Evolutionary conservation across 2,888 invertebrate species (phyloP).

Genomic region (Thyatira batis): DNA sequence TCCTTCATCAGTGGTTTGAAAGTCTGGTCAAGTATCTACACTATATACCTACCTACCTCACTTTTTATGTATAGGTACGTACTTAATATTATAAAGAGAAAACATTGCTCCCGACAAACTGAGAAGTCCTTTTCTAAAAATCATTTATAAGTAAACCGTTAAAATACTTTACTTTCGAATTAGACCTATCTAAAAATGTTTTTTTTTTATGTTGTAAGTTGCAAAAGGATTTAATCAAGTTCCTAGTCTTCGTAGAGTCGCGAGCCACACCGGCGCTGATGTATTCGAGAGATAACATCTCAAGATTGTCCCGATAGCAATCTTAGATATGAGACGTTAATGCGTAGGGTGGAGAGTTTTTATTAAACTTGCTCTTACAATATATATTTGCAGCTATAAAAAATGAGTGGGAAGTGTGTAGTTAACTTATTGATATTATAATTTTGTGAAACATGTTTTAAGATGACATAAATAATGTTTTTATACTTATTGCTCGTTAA

Average conservation of each 20-base stretch:
- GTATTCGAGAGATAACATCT: conserved; percentile 42
- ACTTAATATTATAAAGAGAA: no score
- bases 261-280: conserved; percentile 32
- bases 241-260: conserved; percentile 13
- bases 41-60: no score
- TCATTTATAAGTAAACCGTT: no score
- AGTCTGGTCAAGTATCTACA: no score
- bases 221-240: conserved; percentile 17
- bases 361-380: background rate
- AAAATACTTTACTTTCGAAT: no score
- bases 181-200: background rate
- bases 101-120: no score
- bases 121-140: no score
- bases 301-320: conserved; percentile 55
- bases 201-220: background rate
- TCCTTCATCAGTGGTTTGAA: no score
- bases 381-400: background rate
- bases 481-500: no score
- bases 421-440: background rate
- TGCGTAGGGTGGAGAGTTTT: background rate
- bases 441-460: background rate
- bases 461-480: background rate
- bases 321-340: conserved; percentile 49
- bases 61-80: no score
- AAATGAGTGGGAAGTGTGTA: background rate